Evolutionary conservation across 2,113 vertebrate species (phyloP), one percentile per base, ranked within the genome.

Genomic region (Pholis gunnellus): DNA sequence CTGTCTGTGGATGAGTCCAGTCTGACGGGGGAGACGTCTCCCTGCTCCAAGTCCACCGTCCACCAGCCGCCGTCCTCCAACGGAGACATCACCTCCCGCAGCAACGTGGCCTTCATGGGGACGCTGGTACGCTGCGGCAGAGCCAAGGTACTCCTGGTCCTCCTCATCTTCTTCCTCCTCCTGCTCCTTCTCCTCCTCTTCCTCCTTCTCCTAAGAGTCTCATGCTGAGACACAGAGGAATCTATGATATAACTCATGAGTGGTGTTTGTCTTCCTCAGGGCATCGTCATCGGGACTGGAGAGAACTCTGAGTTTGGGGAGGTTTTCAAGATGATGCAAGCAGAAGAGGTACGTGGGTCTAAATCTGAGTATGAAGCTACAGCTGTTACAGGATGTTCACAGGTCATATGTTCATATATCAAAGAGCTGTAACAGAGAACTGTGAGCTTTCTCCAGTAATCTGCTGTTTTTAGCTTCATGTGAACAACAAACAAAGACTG

Each of bases 251-350:
- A 38, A 38, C 38, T 18, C 46, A 48, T 48, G 46, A 6, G 48
- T 31, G 14, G 1, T 59, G n/a, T 15, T 7, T 60, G 27, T 73
- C 27, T 75, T 68, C 70, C 91, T 72, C 90, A 99, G 98, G 98
- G 98, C 18, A 97, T 99, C 86, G 98, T 99, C 90, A 99, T 99
- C 90, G 98, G 98, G 91, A 99, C 98, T 25, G 98, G 98, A 81
- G 98, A 99, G 94, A 98, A 97, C 92, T 99, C 98, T 0, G 98
- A 99, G 91, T 99, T 99, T 85, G 98, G 98, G 0, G 98, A 99
- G 38, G 97, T 99, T 71, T 99, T 99, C 93, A 99, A 99, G 94
- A 99, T 99, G 98, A 99, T 99, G 98, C 98, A 99, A 88, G 98
- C 98, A 72, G 98, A 99, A 82, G 98, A 99, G 96, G 98, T 99